Base-by-base conservation (phyloP, 2,888 invertebrate genomes). In the Cheilosia grossa region DNA sequence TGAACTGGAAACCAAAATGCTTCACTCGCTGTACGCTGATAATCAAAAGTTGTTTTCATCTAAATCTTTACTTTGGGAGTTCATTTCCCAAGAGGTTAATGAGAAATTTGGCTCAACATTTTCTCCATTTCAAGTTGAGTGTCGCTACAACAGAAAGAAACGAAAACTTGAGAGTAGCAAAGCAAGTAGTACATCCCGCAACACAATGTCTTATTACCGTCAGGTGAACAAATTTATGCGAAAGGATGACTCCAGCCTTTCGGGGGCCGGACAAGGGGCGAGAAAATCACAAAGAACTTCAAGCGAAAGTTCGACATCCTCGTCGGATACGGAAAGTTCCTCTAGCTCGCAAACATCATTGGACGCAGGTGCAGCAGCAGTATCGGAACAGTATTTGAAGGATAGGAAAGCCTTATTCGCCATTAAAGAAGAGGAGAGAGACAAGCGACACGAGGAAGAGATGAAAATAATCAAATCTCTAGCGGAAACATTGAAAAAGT, bases 161-260 rank as follows among this genome's bases (percentile, higher is more conserved):
- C 21, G 51, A 9, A 21, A 24, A 51, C 15, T 51, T 51, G 51
- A 51, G 24, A 51, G 51, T 15, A 51, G 27, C 24, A 51, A 51
- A 51, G 24, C 51, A 13, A 24, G 51, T 27, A 51, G 51, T 15
- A 27, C 51, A 51, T 51, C 51, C 24, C 51, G 51, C 15, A 51
- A 24, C 15, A 51, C 51, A 51, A 51, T 51, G 51, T 15, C 51
- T 13, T 51, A 51, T 24, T 51, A 51, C 5, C 51, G 51, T n/a
- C 21, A 24, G 15, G 51, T 51, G 21, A 24, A 51, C 4, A 51
- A 21, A 51, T 24, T 10, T 24, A 21, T 51, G 21, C 21, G 24
- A 27, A 21, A 21, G 24, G 51, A 51, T 5, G 24, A 24, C 13
- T 37, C 37, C 10, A 13, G 37, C 4, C 13, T 13, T 13, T 37